Conservation (phyloP, 2,797 vertebrate species). For the Pseudocheirus occidentalis region DNA sequence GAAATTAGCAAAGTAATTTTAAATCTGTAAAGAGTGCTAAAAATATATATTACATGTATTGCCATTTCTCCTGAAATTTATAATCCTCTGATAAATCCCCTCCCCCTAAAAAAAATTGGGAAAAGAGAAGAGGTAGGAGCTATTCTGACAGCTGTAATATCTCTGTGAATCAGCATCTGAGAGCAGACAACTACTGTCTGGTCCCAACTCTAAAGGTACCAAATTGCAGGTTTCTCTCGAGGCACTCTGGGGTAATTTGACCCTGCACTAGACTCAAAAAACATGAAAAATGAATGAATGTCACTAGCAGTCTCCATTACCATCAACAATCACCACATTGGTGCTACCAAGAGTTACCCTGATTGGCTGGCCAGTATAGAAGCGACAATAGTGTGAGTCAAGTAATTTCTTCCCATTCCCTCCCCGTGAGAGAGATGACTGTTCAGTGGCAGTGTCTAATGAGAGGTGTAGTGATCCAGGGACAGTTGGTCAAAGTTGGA, state of each 20-base stretch:
- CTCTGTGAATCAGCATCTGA: conserved; percentile 17
- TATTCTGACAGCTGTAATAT: background rate
- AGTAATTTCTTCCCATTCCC: background rate
- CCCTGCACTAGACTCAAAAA: background rate
- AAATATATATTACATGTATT: conserved; percentile 15
- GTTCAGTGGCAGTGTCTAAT: background rate
- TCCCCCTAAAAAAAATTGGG: background rate
- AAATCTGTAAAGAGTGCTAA: conserved; percentile 5
- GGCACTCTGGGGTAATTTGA: background rate
- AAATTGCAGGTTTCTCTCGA: background rate
- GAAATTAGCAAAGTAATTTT: conserved; percentile 27
- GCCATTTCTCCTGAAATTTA: conserved; percentile 7
- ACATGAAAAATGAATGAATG: conserved; percentile 2
- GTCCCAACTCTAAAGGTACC: background rate
- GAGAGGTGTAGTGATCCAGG: background rate
- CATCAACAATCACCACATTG: background rate
- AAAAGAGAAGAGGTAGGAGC: background rate
- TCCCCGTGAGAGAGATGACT: background rate
- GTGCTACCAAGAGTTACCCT: background rate
- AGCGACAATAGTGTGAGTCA: background rate
- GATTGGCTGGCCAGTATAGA: background rate
- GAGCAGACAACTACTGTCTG: background rate
- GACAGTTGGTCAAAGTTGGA: background rate
- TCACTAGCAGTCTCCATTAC: background rate
- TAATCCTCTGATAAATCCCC: background rate